Evolutionary conservation across 2,113 vertebrate species (phyloP).

Genomic region (Tympanuchus pallidicinctus): DNA sequence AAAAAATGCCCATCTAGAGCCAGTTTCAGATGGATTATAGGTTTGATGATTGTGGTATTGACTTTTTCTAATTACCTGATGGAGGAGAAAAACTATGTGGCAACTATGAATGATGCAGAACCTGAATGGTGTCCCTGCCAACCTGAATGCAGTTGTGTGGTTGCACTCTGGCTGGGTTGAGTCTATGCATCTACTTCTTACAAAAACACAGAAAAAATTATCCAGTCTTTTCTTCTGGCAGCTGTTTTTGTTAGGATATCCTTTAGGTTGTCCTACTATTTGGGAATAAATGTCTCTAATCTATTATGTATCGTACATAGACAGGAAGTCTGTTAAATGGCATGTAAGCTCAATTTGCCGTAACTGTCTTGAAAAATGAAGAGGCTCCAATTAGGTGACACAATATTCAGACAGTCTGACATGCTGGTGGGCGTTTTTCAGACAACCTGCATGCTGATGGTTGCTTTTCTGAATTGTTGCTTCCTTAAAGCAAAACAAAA

Average conservation of each 20-base stretch:
- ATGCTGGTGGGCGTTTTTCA: not conserved
- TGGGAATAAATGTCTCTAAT: not conserved
- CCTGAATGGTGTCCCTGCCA: not conserved
- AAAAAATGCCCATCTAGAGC: not conserved
- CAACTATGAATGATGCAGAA: not conserved
- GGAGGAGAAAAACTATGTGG: not conserved
- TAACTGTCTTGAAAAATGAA: not conserved
- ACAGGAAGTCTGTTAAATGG: not conserved
- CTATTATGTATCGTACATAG: not conserved
- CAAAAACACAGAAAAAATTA: not conserved
- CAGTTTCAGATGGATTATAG: not conserved
- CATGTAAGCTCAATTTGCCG: not conserved
- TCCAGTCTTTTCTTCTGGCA: not conserved
- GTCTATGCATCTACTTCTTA: not conserved
- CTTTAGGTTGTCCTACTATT: not conserved
- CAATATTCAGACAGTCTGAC: not conserved
- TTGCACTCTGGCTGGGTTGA: not conserved
- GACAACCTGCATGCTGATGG: not conserved
- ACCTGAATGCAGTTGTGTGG: not conserved
- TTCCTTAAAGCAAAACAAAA: constrained; percentile 40
- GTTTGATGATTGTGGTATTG: not conserved
- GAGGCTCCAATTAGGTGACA: not conserved
- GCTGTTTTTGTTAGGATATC: not conserved
- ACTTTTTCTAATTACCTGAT: not conserved
- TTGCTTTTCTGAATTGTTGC: not conserved